Conservation (phyloP, 2,113 vertebrate species). For the Aldabrachelys gigantea region DNA sequence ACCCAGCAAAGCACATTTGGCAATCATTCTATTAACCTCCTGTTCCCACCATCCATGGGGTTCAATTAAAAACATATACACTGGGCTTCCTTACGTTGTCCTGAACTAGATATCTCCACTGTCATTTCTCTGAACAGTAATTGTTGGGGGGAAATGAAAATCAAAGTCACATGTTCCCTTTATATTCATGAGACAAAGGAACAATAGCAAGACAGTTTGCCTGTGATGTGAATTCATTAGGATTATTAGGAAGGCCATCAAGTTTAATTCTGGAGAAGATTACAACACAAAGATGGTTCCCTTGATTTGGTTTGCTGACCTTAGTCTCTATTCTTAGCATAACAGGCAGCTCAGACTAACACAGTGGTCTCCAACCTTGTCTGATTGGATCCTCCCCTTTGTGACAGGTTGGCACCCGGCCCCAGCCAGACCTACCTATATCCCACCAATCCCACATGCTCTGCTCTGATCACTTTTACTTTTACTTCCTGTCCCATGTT, state of each 20-base stretch:
- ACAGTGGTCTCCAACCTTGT: not conserved
- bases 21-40: constrained; percentile 73
- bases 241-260: constrained; percentile 33
- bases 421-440: not conserved
- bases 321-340: not conserved
- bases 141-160: constrained; percentile 64
- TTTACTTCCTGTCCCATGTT: not conserved
- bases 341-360: not conserved
- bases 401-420: not conserved
- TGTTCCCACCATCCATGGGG: not conserved
- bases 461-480: not conserved
- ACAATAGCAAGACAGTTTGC: constrained; percentile 21
- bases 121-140: constrained; percentile 64
- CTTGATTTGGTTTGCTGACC: not conserved
- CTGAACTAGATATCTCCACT: constrained; percentile 52
- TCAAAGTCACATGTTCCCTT: constrained; percentile 72
- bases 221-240: constrained; percentile 5
- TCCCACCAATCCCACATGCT: not conserved
- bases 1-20: constrained; percentile 67
- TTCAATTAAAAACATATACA: not conserved
- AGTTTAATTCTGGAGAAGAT: constrained; percentile 1
- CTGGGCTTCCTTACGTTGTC: not conserved
- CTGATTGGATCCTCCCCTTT: fast-evolving
- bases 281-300: not conserved
- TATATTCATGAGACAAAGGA: constrained; percentile 45